phyloP scores from a whole-genome alignment of 2,888 invertebrate genomes.

The Blomia tropicalis region DNA sequence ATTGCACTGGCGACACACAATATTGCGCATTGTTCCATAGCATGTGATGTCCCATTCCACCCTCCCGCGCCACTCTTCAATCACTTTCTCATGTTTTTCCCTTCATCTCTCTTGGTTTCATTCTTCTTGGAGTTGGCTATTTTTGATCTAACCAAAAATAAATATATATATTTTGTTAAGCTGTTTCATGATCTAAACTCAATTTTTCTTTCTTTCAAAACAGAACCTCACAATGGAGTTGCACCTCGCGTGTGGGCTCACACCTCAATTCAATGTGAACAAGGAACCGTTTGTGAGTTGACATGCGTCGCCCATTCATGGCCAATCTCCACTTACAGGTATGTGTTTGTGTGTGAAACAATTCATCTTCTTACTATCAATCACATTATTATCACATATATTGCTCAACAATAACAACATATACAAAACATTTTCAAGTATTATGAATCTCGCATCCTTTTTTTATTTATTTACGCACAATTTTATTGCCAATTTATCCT shows the following conservation, averaged over 20 bases:
- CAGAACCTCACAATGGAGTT: conserved; percentile 23
- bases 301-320: conserved; percentile 36
- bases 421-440: no score
- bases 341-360: conserved; percentile 32
- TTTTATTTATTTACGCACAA: no score
- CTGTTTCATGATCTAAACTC: no score
- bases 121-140: no score
- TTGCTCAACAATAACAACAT: no score
- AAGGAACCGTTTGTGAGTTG: conserved; percentile 33
- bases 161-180: no score
- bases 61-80: background rate
- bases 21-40: no score
- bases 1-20: background rate
- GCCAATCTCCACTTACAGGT: conserved; percentile 35
- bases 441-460: no score
- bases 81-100: background rate
- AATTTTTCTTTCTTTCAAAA: background rate
- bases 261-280: conserved; percentile 24
- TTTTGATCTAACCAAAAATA: no score
- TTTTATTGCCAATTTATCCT: no score
- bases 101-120: background rate
- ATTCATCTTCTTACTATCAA: no score
- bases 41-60: background rate
- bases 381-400: no score
- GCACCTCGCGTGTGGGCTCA: conserved; percentile 22